Percentiles rank a stretch among this genome's conserved stretches.
Conservation (phyloP, 2,797 vertebrate species). For the Melanotaenia trifasciata region DNA sequence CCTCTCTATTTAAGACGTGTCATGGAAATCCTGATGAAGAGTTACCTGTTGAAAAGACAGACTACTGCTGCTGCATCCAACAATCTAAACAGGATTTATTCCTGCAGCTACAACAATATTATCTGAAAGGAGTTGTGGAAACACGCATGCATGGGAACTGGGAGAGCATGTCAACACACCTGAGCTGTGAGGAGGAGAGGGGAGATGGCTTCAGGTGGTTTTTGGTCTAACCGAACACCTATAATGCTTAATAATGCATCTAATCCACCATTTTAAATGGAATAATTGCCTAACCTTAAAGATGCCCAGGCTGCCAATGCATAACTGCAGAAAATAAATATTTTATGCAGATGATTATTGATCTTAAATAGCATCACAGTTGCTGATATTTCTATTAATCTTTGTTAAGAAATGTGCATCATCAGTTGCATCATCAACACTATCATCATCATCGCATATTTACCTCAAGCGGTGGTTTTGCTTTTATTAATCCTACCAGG, state of each 20-base stretch:
- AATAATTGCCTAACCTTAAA: not conserved
- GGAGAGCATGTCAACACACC: constrained; percentile 2
- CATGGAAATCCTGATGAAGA: not conserved
- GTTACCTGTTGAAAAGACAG: not conserved
- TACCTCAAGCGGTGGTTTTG: too few relatives aligned
- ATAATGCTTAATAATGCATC: not conserved
- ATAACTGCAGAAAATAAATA: not conserved
- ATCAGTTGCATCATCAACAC: too few relatives aligned
- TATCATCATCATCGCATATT: too few relatives aligned
- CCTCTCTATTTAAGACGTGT: not conserved
- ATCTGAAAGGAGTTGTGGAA: not conserved
- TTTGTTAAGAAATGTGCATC: not conserved
- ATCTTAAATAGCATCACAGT: constrained; percentile 22
- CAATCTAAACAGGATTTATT: not conserved
- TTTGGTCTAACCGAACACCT: not conserved
- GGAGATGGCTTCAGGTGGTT: not conserved
- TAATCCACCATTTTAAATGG: not conserved
- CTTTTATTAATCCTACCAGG: too few relatives aligned
- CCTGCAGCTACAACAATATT: not conserved
- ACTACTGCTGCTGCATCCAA: not conserved
- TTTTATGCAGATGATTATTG: constrained; percentile 16
- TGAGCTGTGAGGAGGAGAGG: constrained; percentile 10
- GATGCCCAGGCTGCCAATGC: not conserved
- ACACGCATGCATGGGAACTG: not conserved
- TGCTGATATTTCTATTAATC: constrained; percentile 1